A percentile compares a stretch with the other conserved stretches of the same genome.
Conservation (phyloP, 2,113 vertebrate species). For the Rhadina sibilatrix region DNA sequence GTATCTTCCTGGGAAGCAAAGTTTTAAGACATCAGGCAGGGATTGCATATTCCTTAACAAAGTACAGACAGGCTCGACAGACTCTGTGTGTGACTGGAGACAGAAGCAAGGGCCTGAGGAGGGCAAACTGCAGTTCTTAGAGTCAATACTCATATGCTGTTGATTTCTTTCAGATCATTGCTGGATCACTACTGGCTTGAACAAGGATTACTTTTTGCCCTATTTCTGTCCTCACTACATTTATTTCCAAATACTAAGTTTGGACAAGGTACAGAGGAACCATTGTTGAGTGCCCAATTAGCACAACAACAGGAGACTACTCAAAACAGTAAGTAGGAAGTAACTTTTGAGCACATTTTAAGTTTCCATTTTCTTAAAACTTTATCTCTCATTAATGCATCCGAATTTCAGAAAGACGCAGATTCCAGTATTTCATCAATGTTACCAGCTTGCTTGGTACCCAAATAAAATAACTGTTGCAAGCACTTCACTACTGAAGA, state of each 20-base stretch:
- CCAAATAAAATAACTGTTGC: not conserved
- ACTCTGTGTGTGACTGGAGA: not conserved
- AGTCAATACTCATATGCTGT: not conserved
- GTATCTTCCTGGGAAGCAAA: not conserved
- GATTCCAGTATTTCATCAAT: not conserved
- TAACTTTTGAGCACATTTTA: not conserved
- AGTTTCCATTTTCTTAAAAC: not conserved
- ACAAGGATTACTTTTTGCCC: not conserved
- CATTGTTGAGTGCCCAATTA: not conserved
- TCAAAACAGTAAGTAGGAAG: not conserved
- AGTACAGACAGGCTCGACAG: not conserved
- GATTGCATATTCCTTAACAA: not conserved
- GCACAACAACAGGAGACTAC: not conserved
- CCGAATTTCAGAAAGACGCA: not conserved
- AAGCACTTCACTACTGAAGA: not conserved
- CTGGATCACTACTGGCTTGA: not conserved
- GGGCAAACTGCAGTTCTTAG: not conserved
- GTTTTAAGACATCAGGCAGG: not conserved
- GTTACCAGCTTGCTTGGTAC: not conserved
- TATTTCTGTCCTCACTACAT: not conserved
- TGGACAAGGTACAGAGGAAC: not conserved
- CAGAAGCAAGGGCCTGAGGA: not conserved
- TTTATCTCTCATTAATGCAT: not conserved
- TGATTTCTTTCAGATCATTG: not conserved
- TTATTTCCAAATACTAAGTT: not conserved